Evolutionary conservation across 2,888 invertebrate species (phyloP).

Genomic region (Ormyrus thymus): DNA sequence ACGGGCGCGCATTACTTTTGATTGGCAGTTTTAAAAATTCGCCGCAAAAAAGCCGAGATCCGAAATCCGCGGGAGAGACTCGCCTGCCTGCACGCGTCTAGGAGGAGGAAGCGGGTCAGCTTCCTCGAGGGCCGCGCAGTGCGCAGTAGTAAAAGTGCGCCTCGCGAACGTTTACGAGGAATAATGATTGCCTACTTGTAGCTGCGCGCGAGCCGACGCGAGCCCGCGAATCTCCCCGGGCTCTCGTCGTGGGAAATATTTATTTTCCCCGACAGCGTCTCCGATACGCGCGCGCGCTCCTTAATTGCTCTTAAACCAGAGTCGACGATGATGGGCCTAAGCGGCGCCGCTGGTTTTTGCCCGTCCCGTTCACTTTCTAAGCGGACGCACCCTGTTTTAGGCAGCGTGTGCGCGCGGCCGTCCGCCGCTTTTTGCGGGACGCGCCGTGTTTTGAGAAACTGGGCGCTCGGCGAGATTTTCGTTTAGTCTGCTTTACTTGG

Average conservation of each 20-base stretch:
- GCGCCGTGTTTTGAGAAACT: no score
- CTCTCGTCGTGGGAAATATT: constrained; percentile 53
- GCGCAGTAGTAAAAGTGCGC: constrained; percentile 51
- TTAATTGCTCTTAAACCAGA: constrained; percentile 42
- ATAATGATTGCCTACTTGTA: constrained; percentile 56
- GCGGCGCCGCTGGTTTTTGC: neutral
- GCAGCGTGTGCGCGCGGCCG: no score
- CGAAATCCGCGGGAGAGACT: neutral
- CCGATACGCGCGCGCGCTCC: constrained; percentile 15
- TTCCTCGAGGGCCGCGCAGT: constrained; percentile 24
- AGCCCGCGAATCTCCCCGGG: constrained; percentile 24
- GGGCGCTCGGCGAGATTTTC: no score
- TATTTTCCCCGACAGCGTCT: constrained; percentile 37
- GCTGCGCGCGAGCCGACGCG: constrained; percentile 1
- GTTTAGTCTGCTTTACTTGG: no score
- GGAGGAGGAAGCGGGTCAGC: constrained; percentile 47
- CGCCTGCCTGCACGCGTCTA: neutral
- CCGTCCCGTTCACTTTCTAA: neutral
- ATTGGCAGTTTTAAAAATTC: constrained; percentile 35
- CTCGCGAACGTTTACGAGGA: constrained; percentile 53
- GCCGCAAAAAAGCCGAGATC: constrained; percentile 13
- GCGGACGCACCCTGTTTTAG: no score
- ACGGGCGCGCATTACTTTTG: constrained; percentile 17
- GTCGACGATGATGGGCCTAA: constrained; percentile 31
- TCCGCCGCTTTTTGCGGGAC: no score